Evolutionary conservation across 2,113 vertebrate species (phyloP).

Genomic region (Phrynosoma platyrhinos): DNA sequence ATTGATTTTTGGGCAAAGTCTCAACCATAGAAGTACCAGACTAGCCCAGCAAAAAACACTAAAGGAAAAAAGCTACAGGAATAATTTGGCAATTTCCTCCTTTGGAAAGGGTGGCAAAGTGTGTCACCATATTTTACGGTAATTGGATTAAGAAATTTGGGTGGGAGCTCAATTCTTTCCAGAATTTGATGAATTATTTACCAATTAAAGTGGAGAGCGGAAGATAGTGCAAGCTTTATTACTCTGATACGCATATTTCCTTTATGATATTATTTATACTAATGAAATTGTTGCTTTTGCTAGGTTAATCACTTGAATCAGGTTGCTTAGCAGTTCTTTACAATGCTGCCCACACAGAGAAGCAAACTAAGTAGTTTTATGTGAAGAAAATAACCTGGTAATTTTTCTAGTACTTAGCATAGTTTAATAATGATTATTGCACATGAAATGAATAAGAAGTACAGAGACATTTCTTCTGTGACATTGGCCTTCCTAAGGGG

Average conservation of each 20-base stretch:
- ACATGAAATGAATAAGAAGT: slow-evolving; percentile 72
- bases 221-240: slow-evolving; percentile 68
- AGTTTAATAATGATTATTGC: slow-evolving; percentile 79
- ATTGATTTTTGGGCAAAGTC: slow-evolving; percentile 12
- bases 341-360: slow-evolving; percentile 67
- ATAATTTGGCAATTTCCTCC: slow-evolving; percentile 72
- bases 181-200: slow-evolving; percentile 83
- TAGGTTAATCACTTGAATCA: slow-evolving; percentile 85
- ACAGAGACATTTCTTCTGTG: slow-evolving; percentile 22
- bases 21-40: slow-evolving; percentile 49
- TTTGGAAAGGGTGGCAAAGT: slow-evolving; percentile 66
- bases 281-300: slow-evolving; percentile 80
- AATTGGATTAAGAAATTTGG: slow-evolving; percentile 83
- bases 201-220: slow-evolving; percentile 78
- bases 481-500: not conserved
- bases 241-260: slow-evolving; percentile 74
- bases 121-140: slow-evolving; percentile 79
- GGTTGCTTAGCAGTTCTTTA: slow-evolving; percentile 75
- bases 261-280: slow-evolving; percentile 83
- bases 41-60: slow-evolving; percentile 55
- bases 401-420: slow-evolving; percentile 80
- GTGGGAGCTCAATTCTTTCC: slow-evolving; percentile 77
- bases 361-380: slow-evolving; percentile 83
- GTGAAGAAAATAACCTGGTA: slow-evolving; percentile 73
- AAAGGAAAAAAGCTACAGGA: slow-evolving; percentile 58